Conservation (phyloP, 2,888 invertebrate genomes). For the Philaethria dido region DNA sequence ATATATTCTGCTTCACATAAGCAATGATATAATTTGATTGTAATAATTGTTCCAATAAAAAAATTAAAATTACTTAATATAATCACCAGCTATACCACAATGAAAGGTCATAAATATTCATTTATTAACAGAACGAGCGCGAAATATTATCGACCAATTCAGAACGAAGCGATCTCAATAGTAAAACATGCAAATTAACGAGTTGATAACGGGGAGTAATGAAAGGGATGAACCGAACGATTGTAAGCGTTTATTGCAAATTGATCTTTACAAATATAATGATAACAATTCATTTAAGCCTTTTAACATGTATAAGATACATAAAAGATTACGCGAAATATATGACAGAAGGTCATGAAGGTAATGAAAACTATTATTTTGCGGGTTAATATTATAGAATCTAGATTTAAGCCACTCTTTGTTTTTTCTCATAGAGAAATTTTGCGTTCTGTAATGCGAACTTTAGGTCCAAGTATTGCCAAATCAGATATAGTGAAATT, state of each 20-base stretch:
- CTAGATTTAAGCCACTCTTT: no score
- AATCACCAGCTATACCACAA: not conserved
- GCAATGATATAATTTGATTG: not conserved
- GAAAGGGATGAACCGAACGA: slow-evolving; percentile 28
- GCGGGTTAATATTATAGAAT: no score
- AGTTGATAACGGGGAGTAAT: slow-evolving; percentile 36
- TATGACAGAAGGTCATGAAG: not conserved
- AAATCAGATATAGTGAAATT: no score
- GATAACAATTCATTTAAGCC: not conserved
- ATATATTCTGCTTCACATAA: not conserved
- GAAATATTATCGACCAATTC: slow-evolving; percentile 36
- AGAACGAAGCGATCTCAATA: slow-evolving; percentile 33
- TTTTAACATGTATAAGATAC: not conserved
- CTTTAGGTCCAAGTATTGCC: no score
- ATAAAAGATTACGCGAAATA: not conserved
- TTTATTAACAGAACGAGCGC: slow-evolving; percentile 31
- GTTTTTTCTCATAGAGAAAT: no score
- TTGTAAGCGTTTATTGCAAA: slow-evolving; percentile 16
- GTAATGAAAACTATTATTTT: no score
- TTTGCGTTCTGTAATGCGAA: no score
- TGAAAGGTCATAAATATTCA: slow-evolving; percentile 29
- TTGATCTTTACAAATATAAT: not conserved
- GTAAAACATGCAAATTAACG: slow-evolving; percentile 39
- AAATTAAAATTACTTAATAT: not conserved
- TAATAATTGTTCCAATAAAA: slow-evolving; percentile 1